Evolutionary conservation across 37 sponge, comb jelly and placozoan genomes (phyloP), one percentile per base, ranked within the genome.

Genomic region (Beroe ovata): DNA sequence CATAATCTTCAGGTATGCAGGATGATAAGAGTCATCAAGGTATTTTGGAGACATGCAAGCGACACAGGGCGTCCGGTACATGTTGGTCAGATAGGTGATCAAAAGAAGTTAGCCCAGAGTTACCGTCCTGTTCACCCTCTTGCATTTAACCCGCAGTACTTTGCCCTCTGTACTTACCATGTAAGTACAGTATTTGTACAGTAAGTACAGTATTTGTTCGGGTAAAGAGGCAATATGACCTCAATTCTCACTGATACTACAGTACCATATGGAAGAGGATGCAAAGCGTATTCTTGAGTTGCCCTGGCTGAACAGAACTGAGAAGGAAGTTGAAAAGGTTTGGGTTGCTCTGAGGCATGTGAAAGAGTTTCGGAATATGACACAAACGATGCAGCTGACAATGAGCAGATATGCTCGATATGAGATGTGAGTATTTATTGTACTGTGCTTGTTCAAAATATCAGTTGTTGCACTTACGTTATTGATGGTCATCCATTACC

Each of bases 31-130:
- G 84, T 40, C 22, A 42, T 77, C 19, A 39, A 42, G 8, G 54
- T 77, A 29, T 77, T 77, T 35, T 35, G 54, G 54, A 30, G 33
- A 40, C 84, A 77, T 77, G 84, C 84, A 8, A 33, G 84, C 6
- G 84, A 77, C 84, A 77, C 84, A 42, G 84, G 84, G 6, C 84
- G 84, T 11, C 84, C 84, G 6, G 84, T 77, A 16, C 54, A 42
- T 19, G 84, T 77, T 42, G 84, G 38, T 4, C 35, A 11, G n/a
- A 6, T 77, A 4, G 23, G 38, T 4, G 38, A 41, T 16, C 54
- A 42, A 32, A 40, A 23, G 84, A 20, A 36, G 23, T 42, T 42
- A 26, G 23, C 23, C 21, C 23, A 62, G 19, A 26, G 21, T 25
- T 25, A 62, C 29, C 39, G 20, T 4, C 84, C 84, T 26, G 47